Percentiles rank a stretch among this genome's conserved stretches.
phyloP scores from a whole-genome alignment of 2,113 vertebrate genomes.

The Podilymbus podiceps region DNA sequence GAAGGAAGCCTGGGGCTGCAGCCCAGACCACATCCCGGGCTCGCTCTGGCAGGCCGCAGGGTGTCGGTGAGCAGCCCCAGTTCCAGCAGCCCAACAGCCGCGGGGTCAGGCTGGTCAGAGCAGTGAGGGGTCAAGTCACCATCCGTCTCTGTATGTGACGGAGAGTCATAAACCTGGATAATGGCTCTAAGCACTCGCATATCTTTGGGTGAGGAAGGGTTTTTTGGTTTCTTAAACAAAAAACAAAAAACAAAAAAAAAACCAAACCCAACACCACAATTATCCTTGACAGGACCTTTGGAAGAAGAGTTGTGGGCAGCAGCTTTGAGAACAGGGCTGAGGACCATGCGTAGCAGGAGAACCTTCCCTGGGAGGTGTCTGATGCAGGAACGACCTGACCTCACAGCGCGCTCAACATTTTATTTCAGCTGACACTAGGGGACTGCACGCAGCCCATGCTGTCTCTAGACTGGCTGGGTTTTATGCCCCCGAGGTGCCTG shows the following conservation, averaged over 20 bases:
- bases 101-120: neutral
- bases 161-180: neutral
- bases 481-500: neutral
- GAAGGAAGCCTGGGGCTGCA: neutral
- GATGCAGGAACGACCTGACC: neutral
- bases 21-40: neutral
- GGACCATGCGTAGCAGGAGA: neutral
- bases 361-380: neutral
- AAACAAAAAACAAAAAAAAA: neutral
- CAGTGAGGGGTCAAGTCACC: neutral
- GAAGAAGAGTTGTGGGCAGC: neutral
- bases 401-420: neutral
- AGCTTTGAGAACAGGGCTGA: neutral
- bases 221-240: neutral
- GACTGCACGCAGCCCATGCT: fast-evolving
- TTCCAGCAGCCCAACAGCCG: neutral
- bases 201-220: neutral
- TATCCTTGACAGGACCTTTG: neutral
- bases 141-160: neutral
- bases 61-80: neutral
- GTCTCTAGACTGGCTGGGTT: neutral
- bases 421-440: neutral
- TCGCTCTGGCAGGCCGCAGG: neutral
- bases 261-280: neutral
- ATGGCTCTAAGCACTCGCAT: neutral